These are phyloP conservation scores for Mechanitis mazaeus DNA, from an alignment of 2,888 invertebrate genomes.

Conservation along the genomic window DNA sequence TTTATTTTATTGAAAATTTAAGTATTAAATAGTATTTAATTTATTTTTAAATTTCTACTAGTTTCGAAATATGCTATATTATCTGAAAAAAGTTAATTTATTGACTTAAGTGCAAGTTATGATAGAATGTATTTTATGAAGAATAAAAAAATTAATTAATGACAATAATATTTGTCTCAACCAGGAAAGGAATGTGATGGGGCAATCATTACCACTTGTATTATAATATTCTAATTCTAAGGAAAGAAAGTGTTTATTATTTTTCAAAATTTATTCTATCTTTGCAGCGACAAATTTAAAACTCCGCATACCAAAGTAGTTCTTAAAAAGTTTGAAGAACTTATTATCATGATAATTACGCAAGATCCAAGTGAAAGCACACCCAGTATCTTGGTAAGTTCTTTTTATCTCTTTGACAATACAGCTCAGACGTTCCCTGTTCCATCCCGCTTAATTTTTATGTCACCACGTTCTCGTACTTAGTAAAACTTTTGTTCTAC, in stretches of 20 bases:
- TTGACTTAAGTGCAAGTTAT: no score
- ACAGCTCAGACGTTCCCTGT: conserved; percentile 4
- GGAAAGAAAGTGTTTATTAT: no score
- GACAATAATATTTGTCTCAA: neutral
- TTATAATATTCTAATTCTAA: no score
- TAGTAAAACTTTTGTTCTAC: conserved; percentile 6
- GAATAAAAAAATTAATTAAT: no score
- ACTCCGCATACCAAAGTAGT: conserved; percentile 21
- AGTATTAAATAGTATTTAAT: no score
- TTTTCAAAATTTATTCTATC: conserved; percentile 17
- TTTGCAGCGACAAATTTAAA: conserved; percentile 24
- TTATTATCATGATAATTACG: conserved; percentile 24
- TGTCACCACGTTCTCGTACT: conserved; percentile 1
- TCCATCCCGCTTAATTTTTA: conserved; percentile 1
- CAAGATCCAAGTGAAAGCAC: conserved; percentile 13
- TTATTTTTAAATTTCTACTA: no score
- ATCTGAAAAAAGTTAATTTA: no score
- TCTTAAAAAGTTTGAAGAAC: conserved; percentile 20
- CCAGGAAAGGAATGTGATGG: conserved; percentile 8
- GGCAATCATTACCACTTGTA: no score
- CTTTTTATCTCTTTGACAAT: conserved; percentile 11
- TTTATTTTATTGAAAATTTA: no score
- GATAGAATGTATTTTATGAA: no score
- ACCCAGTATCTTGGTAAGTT: conserved; percentile 18
- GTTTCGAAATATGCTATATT: no score